Conservation (phyloP, 92 coral and sea anemone genomes). For the Paramuricea clavata region DNA sequence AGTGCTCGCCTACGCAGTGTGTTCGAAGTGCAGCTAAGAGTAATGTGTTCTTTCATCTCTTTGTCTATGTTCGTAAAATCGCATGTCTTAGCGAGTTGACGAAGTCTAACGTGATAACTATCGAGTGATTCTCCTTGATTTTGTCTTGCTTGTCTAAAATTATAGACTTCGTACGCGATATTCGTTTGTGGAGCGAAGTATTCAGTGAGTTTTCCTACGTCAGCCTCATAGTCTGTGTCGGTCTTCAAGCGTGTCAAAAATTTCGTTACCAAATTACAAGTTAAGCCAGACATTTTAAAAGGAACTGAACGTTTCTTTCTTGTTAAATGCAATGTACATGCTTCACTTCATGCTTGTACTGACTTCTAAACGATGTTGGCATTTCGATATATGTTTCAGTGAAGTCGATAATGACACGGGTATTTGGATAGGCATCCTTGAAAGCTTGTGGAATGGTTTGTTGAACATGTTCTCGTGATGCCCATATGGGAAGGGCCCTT, state of each 20-base stretch:
- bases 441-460: no score
- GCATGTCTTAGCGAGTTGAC: conserved; percentile 69
- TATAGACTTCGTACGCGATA: conserved; percentile 74
- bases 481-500: no score
- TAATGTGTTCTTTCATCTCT: conserved; percentile 63
- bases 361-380: no score
- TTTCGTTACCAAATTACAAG: no score
- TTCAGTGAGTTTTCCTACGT: conserved; percentile 66
- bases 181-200: conserved; percentile 67
- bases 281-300: no score
- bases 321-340: no score
- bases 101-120: conserved; percentile 65
- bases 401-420: no score
- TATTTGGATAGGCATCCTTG: no score
- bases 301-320: no score
- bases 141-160: conserved; percentile 70
- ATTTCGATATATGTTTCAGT: no score
- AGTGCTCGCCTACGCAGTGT: conserved; percentile 49
- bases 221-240: conserved; percentile 62
- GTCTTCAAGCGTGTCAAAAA: conserved; percentile 68
- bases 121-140: conserved; percentile 73
- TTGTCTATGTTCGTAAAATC: conserved; percentile 53
- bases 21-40: conserved; percentile 35
- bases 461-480: no score
- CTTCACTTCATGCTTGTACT: no score